These are phyloP conservation scores for Prosopocoilus inquinatus DNA, from an alignment of 2,888 invertebrate genomes.

Conservation along the genomic window DNA sequence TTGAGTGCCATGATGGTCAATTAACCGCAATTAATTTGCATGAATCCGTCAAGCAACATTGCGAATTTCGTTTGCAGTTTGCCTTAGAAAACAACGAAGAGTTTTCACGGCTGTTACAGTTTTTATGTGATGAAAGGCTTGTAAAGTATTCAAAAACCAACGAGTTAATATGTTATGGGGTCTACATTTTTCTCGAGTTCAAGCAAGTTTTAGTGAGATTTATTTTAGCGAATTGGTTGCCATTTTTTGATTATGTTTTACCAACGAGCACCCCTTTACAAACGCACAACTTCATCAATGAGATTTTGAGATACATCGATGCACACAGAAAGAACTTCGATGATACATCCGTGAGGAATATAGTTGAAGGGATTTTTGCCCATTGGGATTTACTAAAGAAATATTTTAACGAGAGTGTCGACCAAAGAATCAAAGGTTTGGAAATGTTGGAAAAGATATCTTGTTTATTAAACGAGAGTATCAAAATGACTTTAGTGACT, in stretches of 20 bases:
- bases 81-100: constrained; percentile 30
- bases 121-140: constrained; percentile 27
- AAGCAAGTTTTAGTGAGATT: constrained; percentile 32
- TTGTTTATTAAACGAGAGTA: not conserved
- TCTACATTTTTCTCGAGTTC: constrained; percentile 38
- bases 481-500: not conserved
- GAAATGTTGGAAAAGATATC: constrained; percentile 31
- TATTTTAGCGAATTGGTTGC: constrained; percentile 33
- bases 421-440: constrained; percentile 27
- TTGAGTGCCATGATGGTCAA: constrained; percentile 9
- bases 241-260: constrained; percentile 24
- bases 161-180: constrained; percentile 32
- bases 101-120: constrained; percentile 28
- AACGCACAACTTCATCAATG: constrained; percentile 14
- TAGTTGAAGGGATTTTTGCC: constrained; percentile 24
- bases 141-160: constrained; percentile 32
- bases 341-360: constrained; percentile 11
- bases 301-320: constrained; percentile 24
- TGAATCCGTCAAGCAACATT: constrained; percentile 24
- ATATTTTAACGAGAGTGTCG: constrained; percentile 29
- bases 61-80: constrained; percentile 30
- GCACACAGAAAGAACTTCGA: constrained; percentile 20
- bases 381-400: constrained; percentile 32
- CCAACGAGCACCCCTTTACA: not conserved
- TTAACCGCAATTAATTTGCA: constrained; percentile 16